phyloP scores from a whole-genome alignment of 2,113 vertebrate genomes.

The Natator depressus region DNA sequence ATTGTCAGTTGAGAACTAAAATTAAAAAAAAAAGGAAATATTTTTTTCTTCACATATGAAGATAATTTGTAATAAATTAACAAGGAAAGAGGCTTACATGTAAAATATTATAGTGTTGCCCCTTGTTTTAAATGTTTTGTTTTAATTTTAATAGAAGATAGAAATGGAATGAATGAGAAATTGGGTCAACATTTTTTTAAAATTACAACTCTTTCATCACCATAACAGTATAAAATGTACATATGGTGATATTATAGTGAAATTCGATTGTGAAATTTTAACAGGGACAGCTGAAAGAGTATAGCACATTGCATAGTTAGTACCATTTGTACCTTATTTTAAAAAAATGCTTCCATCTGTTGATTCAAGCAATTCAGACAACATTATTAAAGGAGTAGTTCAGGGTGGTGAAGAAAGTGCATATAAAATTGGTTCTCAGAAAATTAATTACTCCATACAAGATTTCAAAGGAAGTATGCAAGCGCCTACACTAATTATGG shows the following conservation, averaged over 20 bases:
- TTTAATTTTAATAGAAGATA: conserved; percentile 8
- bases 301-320: background rate
- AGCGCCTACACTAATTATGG: background rate
- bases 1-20: background rate
- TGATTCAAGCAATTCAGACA: background rate
- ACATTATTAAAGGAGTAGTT: background rate
- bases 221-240: background rate
- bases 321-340: conserved; percentile 53
- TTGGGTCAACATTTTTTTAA: background rate
- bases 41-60: background rate
- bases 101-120: background rate
- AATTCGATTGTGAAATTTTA: conserved; percentile 25
- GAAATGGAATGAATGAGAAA: background rate
- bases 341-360: background rate
- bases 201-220: conserved; percentile 12
- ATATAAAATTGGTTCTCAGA: background rate
- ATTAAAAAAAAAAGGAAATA: background rate
- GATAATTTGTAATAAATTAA: background rate
- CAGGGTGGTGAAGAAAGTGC: rapidly evolving
- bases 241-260: conserved; percentile 38
- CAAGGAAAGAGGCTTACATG: background rate
- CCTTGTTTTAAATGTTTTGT: background rate
- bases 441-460: background rate
- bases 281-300: conserved; percentile 27
- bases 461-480: background rate